Conservation (phyloP, 1,140 invertebrate species). For the Drosophila gunungcola region DNA sequence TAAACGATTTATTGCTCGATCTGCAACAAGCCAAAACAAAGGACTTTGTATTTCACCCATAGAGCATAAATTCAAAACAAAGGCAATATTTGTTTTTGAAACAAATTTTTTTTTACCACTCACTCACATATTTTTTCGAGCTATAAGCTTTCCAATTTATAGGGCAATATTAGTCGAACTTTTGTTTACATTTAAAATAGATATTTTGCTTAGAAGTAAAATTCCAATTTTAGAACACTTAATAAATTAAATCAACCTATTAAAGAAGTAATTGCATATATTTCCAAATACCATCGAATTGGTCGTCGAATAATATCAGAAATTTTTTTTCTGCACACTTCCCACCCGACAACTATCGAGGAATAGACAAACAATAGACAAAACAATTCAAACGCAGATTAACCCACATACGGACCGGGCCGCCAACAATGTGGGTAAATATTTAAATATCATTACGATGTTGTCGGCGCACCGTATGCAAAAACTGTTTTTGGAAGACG, state of each 20-base stretch:
- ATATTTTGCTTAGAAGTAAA: no score
- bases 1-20: slow-evolving; percentile 65
- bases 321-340: background rate
- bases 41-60: background rate
- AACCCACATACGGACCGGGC: slow-evolving; percentile 71
- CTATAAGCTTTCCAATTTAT: no score
- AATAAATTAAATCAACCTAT: no score
- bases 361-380: slow-evolving; percentile 59
- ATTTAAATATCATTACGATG: slow-evolving; percentile 80
- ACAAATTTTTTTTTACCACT: no score
- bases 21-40: slow-evolving; percentile 32
- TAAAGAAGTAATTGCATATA: no score
- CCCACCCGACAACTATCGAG: slow-evolving; percentile 19
- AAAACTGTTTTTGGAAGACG: slow-evolving; percentile 61
- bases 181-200: no score
- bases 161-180: no score
- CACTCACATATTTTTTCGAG: no score
- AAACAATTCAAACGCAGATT: slow-evolving; percentile 76
- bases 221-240: no score
- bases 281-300: background rate
- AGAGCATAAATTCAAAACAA: background rate
- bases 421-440: slow-evolving; percentile 71
- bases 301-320: background rate
- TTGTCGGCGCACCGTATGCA: slow-evolving; percentile 33
- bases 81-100: background rate